These are phyloP conservation scores for Prochilodus magdalenae DNA, from an alignment of 2,113 vertebrate genomes.

Conservation along the genomic window DNA sequence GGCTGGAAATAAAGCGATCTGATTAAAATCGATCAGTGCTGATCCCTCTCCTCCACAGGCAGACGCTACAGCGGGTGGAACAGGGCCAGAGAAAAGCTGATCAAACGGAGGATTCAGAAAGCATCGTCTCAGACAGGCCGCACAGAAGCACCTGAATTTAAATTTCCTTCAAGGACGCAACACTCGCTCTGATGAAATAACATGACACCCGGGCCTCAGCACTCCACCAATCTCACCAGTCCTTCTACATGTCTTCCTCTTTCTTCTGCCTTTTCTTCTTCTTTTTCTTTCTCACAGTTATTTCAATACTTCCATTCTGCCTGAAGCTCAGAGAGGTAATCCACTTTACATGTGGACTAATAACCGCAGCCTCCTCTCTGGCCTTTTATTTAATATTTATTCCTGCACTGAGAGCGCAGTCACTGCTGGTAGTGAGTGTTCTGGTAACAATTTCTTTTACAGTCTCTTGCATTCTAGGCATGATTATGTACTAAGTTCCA, in stretches of 20 bases:
- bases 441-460: background rate
- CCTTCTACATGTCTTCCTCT: conserved; percentile 11
- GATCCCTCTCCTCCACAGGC: conserved; percentile 3
- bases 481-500: too few relatives aligned
- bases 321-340: conserved; percentile 25
- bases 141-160: conserved; percentile 37
- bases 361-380: conserved; percentile 7
- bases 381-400: background rate
- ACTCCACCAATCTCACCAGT: too few relatives aligned
- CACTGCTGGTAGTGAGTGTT: background rate
- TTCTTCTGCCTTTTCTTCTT: background rate
- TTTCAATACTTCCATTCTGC: conserved; percentile 6
- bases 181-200: background rate
- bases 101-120: conserved; percentile 2
- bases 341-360: conserved; percentile 33
- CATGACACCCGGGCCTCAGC: too few relatives aligned
- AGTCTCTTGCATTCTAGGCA: too few relatives aligned
- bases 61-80: background rate
- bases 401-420: background rate
- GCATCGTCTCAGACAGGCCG: conserved; percentile 3
- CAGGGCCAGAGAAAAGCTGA: background rate
- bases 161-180: conserved; percentile 22
- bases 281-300: conserved; percentile 3
- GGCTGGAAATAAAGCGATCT: conserved; percentile 29
- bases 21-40: conserved; percentile 33